Evolutionary conservation across 2,888 invertebrate species (phyloP).

Genomic region (Coenonympha arcania): DNA sequence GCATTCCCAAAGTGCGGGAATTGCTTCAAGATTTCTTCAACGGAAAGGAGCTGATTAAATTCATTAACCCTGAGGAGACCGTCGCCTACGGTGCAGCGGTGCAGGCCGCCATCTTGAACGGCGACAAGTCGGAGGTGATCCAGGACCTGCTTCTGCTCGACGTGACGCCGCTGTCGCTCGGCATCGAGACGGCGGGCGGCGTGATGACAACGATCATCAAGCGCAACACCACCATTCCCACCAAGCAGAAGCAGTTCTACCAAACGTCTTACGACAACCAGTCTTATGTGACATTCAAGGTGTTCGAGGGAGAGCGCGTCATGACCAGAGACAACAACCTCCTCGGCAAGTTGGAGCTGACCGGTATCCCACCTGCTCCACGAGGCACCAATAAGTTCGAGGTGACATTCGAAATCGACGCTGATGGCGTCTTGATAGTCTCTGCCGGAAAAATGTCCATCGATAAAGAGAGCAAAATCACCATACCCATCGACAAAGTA

Average conservation of each 20-base stretch:
- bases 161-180: constrained; percentile 90
- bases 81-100: constrained; percentile 98
- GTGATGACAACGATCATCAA: constrained; percentile 98
- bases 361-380: no score
- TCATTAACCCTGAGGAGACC: constrained; percentile 98
- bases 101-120: constrained; percentile 95
- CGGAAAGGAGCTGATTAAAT: constrained; percentile 96
- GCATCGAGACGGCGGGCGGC: constrained; percentile 87
- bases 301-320: no score
- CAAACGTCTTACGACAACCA: no score
- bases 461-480: no score
- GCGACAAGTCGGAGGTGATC: constrained; percentile 89
- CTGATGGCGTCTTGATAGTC: no score
- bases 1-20: constrained; percentile 98
- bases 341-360: no score
- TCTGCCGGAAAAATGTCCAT: no score
- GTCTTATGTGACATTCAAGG: no score
- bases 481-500: no score
- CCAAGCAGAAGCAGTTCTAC: constrained; percentile 96
- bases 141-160: constrained; percentile 94
- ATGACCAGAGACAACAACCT: no score
- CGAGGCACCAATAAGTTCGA: no score
- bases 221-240: constrained; percentile 97
- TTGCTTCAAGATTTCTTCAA: constrained; percentile 96
- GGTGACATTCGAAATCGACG: no score